Evolutionary conservation across 2,113 vertebrate species (phyloP), one percentile per base, ranked within the genome.

Genomic region (Agelaius phoeniceus): DNA sequence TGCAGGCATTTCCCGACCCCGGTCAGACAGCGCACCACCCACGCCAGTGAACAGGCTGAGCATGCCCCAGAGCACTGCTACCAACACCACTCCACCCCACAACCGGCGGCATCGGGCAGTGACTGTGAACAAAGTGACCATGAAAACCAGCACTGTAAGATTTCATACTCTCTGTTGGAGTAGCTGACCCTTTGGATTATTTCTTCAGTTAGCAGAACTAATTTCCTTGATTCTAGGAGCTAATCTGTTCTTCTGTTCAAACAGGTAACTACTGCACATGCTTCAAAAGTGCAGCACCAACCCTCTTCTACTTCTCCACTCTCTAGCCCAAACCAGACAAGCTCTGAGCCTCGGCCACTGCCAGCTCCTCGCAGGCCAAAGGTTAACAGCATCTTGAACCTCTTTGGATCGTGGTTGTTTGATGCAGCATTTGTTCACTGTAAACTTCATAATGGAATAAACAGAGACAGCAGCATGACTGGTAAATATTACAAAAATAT

Each of bases 321-420:
- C 28, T 99, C 99, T 65, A 99, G 99, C 94, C 99, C 99, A 61
- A 99, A 99, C 97, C 99, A 99, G 97, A 99, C 98, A 57, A 99
- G 98, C 90, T 99, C 98, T 94, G 99, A 99, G 96, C 98, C 99
- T 28, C 98, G 99, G 71, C 99, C 99, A 1, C 97, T 99, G 19
- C 99, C 99, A 22, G 99, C 99, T 72, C 99, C 99, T 5, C 98
- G 98, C 35, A 98, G 99, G 95, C 99, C 99, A 44, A 99, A 99
- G 97, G 99, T 99, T 98, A 99, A 99, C 98, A 99, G 99, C 98
- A 99, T 99, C 97, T 98, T 99, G 97, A 99, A 99, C 97, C 98
- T 99, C 84, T 99, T 99, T 74, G 99, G 99, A 96, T 99, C 99
- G 3, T 99, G 99, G 99, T 98, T 99, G 66, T 99, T 99, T 84